Evolutionary conservation across 2,113 vertebrate genomes (phyloP).

Genomic region (Lepus americanus): DNA sequence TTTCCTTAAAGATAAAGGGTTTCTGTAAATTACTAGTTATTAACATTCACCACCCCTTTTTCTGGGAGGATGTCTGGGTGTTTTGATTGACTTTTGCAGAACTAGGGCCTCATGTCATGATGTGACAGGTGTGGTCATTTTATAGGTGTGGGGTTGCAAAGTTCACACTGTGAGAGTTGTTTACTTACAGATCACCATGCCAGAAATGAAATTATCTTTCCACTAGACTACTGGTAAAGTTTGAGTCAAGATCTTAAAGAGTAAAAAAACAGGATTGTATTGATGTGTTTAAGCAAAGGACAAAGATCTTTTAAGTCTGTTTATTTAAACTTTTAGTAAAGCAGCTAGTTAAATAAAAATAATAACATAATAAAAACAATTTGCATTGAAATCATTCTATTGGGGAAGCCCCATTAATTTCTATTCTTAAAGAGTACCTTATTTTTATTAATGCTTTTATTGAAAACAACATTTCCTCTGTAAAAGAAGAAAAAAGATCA

Average conservation of each 20-base stretch:
- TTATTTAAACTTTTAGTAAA: neutral
- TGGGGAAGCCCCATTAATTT: neutral
- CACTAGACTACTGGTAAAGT: neutral
- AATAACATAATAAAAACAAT: neutral
- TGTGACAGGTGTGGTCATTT: slow-evolving; percentile 64
- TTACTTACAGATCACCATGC: slow-evolving; percentile 25
- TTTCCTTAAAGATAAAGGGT: neutral
- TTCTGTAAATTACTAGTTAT: neutral
- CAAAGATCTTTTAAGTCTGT: neutral
- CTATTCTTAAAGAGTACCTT: neutral
- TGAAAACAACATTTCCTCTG: neutral
- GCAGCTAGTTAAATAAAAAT: slow-evolving; percentile 1
- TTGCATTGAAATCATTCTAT: neutral
- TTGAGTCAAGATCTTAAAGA: neutral
- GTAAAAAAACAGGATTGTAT: neutral
- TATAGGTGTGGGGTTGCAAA: slow-evolving; percentile 50
- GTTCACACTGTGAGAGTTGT: neutral
- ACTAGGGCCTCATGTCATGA: neutral
- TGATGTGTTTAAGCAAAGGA: neutral
- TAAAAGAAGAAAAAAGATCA: neutral
- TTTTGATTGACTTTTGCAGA: slow-evolving; percentile 11
- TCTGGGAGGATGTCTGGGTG: slow-evolving; percentile 50
- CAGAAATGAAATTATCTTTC: slow-evolving; percentile 22
- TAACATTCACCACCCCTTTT: slow-evolving; percentile 35
- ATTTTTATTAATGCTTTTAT: neutral